Percentiles rank a stretch among this genome's conserved stretches.
These are phyloP conservation scores for Carassius gibelio DNA, from an alignment of 2,113 vertebrate species.

Conservation along the genomic window DNA sequence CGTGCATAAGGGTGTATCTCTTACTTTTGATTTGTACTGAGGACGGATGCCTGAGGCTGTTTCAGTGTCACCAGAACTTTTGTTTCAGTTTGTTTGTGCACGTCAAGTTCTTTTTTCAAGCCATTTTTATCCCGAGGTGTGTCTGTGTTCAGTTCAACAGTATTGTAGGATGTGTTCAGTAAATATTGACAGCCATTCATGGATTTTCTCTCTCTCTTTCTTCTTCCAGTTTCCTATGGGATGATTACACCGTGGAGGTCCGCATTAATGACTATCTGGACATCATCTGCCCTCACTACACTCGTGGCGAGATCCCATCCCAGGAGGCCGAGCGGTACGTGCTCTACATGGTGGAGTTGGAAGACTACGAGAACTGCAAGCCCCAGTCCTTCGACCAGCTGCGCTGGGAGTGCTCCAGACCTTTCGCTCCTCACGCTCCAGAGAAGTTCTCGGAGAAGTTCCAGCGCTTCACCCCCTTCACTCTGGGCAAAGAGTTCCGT, in stretches of 20 bases:
- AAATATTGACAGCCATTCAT: background rate
- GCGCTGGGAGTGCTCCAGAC: conserved; percentile 90
- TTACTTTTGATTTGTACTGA: background rate
- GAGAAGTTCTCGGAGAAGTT: conserved; percentile 95
- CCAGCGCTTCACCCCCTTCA: conserved; percentile 93
- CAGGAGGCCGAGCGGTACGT: conserved; percentile 86
- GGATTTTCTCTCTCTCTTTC: background rate
- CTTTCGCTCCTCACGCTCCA: conserved; percentile 83
- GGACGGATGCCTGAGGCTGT: background rate
- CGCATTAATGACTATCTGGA: conserved; percentile 91
- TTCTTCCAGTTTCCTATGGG: conserved; percentile 77
- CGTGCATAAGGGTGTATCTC: background rate
- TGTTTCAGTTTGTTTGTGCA: conserved; percentile 25
- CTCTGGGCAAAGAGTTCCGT: conserved; percentile 90
- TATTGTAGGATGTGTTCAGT: background rate
- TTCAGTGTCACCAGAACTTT: background rate
- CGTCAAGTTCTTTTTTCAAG: background rate
- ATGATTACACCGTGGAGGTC: conserved; percentile 83
- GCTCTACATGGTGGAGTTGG: conserved; percentile 87
- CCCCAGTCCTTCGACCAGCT: conserved; percentile 88
- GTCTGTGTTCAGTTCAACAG: background rate
- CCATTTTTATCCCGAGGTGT: conserved; percentile 21
- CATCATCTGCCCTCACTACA: conserved; percentile 92
- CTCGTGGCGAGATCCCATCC: conserved; percentile 72
- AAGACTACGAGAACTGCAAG: conserved; percentile 85